Conservation (phyloP, 1,140 invertebrate species). For the Drosophila repleta region DNA sequence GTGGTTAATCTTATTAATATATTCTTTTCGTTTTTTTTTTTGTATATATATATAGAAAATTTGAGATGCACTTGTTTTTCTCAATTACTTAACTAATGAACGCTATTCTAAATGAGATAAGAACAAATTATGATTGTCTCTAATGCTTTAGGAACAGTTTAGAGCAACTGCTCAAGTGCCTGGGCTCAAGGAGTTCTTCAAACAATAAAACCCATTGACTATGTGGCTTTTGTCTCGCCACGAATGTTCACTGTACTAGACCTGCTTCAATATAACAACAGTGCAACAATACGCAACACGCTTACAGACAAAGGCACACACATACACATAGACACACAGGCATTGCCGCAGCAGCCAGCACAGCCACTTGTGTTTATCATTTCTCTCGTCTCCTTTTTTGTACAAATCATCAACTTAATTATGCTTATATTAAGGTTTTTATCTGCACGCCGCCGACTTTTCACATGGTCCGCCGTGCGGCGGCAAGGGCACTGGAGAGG, state of each 20-base stretch:
- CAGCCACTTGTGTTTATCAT: constrained; percentile 69
- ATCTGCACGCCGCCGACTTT: constrained; percentile 72
- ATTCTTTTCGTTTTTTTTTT: not conserved
- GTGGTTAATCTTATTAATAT: too few species aligned
- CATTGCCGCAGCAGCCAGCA: constrained; percentile 19
- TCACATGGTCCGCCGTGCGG: constrained; percentile 53
- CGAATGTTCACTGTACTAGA: constrained; percentile 51
- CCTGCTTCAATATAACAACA: constrained; percentile 40
- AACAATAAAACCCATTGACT: constrained; percentile 14
- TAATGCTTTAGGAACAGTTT: not conserved
- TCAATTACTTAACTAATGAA: constrained; percentile 3
- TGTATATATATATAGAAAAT: not conserved
- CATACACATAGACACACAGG: constrained; percentile 2
- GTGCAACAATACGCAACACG: constrained; percentile 17
- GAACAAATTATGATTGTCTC: constrained; percentile 3
- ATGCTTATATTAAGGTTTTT: constrained; percentile 82
- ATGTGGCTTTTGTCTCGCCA: not conserved
- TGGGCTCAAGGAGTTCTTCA: constrained; percentile 5
- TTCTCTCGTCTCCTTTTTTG: constrained; percentile 72
- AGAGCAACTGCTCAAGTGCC: constrained; percentile 15
- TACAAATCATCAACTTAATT: constrained; percentile 82
- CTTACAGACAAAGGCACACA: constrained; percentile 2
- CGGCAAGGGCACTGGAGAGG: not conserved
- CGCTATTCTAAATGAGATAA: constrained; percentile 7
- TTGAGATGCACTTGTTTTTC: not conserved